A percentile compares a stretch with the other conserved stretches of the same genome.
phyloP scores from a whole-genome alignment of 2,888 invertebrate genomes.

The Agrochola litura region DNA sequence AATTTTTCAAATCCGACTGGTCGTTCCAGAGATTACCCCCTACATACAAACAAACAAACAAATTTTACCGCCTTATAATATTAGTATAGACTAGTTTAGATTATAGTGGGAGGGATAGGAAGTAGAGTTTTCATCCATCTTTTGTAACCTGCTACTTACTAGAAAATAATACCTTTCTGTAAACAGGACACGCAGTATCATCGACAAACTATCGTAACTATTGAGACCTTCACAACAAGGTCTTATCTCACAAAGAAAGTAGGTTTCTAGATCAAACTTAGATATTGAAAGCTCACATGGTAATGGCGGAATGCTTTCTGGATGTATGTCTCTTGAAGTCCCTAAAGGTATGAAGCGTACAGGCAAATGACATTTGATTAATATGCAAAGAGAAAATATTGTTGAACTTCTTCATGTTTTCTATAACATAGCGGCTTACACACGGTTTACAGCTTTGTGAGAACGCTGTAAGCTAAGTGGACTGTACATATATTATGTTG shows the following conservation, averaged over 20 bases:
- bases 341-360: not conserved
- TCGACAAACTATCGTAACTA: slow-evolving; percentile 19
- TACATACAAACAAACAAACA: too few relatives aligned
- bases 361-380: not conserved
- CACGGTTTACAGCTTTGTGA: not conserved
- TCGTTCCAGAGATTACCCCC: too few relatives aligned
- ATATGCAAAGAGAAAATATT: not conserved
- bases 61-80: too few relatives aligned
- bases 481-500: too few relatives aligned
- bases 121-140: not conserved
- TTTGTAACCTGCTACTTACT: not conserved
- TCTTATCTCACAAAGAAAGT: slow-evolving; percentile 6
- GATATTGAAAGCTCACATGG: not conserved
- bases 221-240: slow-evolving; percentile 10
- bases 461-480: too few relatives aligned
- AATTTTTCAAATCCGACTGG: too few relatives aligned
- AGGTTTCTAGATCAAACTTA: slow-evolving; percentile 25
- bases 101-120: too few relatives aligned
- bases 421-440: not conserved
- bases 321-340: too few relatives aligned
- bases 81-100: too few relatives aligned
- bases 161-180: not conserved
- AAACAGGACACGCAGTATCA: slow-evolving; percentile 24
- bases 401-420: not conserved
- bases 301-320: slow-evolving; percentile 11